These are phyloP conservation scores for Lathamus discolor DNA, from an alignment of 2,113 vertebrate species.

Conservation along the genomic window DNA sequence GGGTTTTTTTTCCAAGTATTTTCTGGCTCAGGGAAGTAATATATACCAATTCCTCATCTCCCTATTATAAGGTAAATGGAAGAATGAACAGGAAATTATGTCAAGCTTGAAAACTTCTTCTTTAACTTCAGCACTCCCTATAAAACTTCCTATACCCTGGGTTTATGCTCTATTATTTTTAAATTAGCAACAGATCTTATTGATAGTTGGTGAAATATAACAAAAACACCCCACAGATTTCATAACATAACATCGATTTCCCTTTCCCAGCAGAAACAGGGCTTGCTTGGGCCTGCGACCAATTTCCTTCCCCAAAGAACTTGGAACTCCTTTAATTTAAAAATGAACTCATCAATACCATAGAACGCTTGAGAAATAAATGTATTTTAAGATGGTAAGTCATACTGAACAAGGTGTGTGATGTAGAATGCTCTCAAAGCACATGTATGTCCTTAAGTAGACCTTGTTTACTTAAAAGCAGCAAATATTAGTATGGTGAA, in stretches of 20 bases:
- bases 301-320: not conserved
- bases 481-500: not conserved
- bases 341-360: not conserved
- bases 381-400: not conserved
- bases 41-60: not conserved
- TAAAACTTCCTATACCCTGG: not conserved
- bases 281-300: not conserved
- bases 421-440: not conserved
- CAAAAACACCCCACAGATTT: not conserved
- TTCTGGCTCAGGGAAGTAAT: not conserved
- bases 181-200: constrained; percentile 24
- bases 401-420: not conserved
- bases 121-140: not conserved
- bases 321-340: not conserved
- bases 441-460: not conserved
- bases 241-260: not conserved
- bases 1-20: not conserved
- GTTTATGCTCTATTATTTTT: constrained; percentile 1
- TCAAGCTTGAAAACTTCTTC: constrained; percentile 15
- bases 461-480: not conserved
- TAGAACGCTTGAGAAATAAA: not conserved
- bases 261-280: not conserved
- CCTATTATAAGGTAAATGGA: not conserved
- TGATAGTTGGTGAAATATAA: not conserved
- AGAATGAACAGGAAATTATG: constrained; percentile 26